These are phyloP conservation scores for Netelia melanura DNA, from an alignment of 2,888 invertebrate genomes.

Conservation along the genomic window DNA sequence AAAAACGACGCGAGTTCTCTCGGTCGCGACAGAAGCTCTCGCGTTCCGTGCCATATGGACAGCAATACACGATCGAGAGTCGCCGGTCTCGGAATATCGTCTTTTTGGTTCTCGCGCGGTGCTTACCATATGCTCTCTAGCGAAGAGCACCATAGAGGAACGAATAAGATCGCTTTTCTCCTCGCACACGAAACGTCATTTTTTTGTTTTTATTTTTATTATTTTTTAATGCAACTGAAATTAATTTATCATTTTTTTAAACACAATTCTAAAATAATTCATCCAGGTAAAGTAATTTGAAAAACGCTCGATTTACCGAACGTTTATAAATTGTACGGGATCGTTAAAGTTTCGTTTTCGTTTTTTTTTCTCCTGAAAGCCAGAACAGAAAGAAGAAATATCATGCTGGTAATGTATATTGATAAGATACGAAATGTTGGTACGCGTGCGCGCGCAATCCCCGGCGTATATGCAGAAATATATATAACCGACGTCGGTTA, in stretches of 20 bases:
- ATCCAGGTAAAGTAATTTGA: neutral
- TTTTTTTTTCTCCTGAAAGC: slow-evolving; percentile 33
- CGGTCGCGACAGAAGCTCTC: slow-evolving; percentile 59
- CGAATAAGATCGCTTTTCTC: slow-evolving; percentile 45
- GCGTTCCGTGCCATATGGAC: slow-evolving; percentile 79
- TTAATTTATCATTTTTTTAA: neutral
- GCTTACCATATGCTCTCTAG: slow-evolving; percentile 71
- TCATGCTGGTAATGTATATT: slow-evolving; percentile 82
- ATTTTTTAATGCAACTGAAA: neutral
- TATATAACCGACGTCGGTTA: slow-evolving; percentile 50
- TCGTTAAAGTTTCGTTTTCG: slow-evolving; percentile 35
- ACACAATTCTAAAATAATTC: too few species aligned
- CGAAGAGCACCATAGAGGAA: slow-evolving; percentile 45
- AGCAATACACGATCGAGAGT: slow-evolving; percentile 77
- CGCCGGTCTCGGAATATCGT: slow-evolving; percentile 71
- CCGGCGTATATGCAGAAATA: slow-evolving; percentile 41
- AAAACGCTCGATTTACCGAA: neutral
- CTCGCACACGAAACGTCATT: slow-evolving; percentile 30
- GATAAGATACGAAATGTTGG: slow-evolving; percentile 79
- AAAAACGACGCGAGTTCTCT: slow-evolving; percentile 38
- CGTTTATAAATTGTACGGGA: slow-evolving; percentile 21
- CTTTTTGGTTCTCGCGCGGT: slow-evolving; percentile 41
- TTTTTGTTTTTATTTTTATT: neutral
- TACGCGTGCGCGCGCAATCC: slow-evolving; percentile 56
- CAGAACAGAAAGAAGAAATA: slow-evolving; percentile 60